Conservation (phyloP, 2,888 invertebrate species). For the Aphidoletes aphidimyza region DNA sequence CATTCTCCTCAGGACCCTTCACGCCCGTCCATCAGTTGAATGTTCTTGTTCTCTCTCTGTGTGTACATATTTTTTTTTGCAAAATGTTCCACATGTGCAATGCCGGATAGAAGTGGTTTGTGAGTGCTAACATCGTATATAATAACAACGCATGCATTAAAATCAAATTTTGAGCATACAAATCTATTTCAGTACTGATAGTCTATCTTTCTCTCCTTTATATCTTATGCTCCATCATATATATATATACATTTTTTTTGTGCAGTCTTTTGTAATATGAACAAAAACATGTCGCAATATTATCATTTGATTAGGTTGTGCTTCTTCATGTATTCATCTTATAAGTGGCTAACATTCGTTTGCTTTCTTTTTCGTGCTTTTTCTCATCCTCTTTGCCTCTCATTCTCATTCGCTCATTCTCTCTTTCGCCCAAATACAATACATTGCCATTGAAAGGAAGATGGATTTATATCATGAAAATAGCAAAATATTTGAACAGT, state of each 20-base stretch:
- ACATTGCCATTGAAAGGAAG: neutral
- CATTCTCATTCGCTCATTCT: neutral
- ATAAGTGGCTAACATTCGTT: neutral
- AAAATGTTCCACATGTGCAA: neutral
- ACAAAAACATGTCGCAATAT: constrained; percentile 30
- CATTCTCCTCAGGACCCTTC: too few species aligned
- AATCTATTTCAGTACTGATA: constrained; percentile 7
- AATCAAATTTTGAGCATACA: constrained; percentile 2
- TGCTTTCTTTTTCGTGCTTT: neutral
- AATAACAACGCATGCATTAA: neutral
- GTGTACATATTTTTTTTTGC: neutral
- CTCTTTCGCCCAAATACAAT: neutral
- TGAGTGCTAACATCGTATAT: constrained; percentile 2
- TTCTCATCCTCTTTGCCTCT: too few species aligned
- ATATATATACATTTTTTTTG: neutral
- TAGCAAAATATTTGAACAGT: constrained; percentile 18
- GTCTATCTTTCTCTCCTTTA: constrained; percentile 1
- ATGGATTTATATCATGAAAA: neutral
- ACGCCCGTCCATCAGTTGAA: too few species aligned
- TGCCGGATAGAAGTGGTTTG: constrained; percentile 3
- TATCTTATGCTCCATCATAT: neutral
- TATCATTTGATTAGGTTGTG: constrained; percentile 31
- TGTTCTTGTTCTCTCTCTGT: neutral
- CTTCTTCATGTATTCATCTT: neutral
- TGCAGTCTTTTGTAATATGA: neutral